Conservation (phyloP, 1,140 invertebrate genomes). For the Potamilus streckersoni region DNA sequence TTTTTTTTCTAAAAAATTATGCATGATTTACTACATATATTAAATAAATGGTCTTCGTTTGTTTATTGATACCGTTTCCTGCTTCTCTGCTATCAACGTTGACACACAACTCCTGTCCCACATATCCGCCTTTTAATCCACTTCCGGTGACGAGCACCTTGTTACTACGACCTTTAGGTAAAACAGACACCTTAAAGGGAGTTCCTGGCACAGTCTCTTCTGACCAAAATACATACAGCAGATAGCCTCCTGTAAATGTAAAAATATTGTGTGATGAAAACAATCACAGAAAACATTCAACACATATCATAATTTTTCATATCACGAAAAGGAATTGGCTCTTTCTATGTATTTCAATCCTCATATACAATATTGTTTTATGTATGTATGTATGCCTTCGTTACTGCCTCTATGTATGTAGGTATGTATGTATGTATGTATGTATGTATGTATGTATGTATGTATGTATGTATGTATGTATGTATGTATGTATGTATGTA, state of each 20-base stretch:
- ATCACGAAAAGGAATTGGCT: not conserved
- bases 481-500: too few species aligned
- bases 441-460: not conserved
- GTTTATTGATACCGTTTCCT: slow-evolving; percentile 74
- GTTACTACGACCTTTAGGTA: slow-evolving; percentile 78
- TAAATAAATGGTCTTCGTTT: too few species aligned
- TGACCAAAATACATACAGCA: slow-evolving; percentile 94
- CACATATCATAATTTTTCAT: not conserved
- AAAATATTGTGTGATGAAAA: slow-evolving; percentile 1
- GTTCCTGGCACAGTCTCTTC: slow-evolving; percentile 90
- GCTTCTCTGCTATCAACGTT: slow-evolving; percentile 96
- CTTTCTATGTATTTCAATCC: too few species aligned
- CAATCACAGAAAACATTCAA: not conserved
- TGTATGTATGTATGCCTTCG: too few species aligned
- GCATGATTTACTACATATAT: too few species aligned
- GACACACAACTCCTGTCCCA: slow-evolving; percentile 93
- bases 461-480: not conserved
- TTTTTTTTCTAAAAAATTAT: too few species aligned
- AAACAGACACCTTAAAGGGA: slow-evolving; percentile 88
- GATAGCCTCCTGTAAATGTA: slow-evolving; percentile 69
- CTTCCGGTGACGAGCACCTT: slow-evolving; percentile 92
- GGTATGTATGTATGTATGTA: too few species aligned
- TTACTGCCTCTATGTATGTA: too few species aligned
- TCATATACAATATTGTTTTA: too few species aligned
- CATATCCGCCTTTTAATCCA: slow-evolving; percentile 90